Evolutionary conservation across 2,113 vertebrate species (phyloP).

Genomic region (Cyphotilapia sp.): DNA sequence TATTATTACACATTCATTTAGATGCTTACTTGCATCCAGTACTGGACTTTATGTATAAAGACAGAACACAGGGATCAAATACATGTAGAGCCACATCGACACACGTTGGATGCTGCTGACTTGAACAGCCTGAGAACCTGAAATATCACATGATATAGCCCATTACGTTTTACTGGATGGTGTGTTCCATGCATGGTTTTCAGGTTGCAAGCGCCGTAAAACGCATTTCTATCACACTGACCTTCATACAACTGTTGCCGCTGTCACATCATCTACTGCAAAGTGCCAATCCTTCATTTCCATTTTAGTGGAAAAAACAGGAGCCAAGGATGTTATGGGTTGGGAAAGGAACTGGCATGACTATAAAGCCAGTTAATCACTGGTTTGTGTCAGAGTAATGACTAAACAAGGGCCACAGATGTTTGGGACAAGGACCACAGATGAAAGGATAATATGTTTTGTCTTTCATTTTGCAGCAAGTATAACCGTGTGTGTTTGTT

Average conservation of each 20-base stretch:
- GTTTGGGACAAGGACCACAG: background rate
- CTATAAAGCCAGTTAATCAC: conserved; percentile 18
- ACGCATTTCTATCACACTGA: conserved; percentile 19
- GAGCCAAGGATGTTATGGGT: conserved; percentile 16
- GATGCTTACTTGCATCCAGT: background rate
- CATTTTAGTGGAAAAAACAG: conserved; percentile 33
- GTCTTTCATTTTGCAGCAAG: background rate
- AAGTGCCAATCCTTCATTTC: conserved; percentile 43
- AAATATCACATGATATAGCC: background rate
- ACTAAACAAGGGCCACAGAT: background rate
- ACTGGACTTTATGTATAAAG: background rate
- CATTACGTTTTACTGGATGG: background rate
- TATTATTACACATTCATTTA: background rate
- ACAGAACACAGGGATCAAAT: background rate
- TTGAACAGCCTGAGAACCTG: background rate
- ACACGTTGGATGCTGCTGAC: background rate
- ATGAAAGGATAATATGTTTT: background rate
- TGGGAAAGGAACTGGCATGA: conserved; percentile 13
- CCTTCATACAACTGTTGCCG: conserved; percentile 29
- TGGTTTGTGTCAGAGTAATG: conserved; percentile 7
- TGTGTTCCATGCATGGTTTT: background rate
- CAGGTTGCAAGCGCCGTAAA: background rate
- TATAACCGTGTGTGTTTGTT: background rate
- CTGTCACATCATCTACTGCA: conserved; percentile 25
- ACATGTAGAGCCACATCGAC: background rate